Evolutionary conservation across 2,113 vertebrate species (phyloP), one percentile per base, ranked within the genome.

Genomic region (Ploceus nigricollis): DNA sequence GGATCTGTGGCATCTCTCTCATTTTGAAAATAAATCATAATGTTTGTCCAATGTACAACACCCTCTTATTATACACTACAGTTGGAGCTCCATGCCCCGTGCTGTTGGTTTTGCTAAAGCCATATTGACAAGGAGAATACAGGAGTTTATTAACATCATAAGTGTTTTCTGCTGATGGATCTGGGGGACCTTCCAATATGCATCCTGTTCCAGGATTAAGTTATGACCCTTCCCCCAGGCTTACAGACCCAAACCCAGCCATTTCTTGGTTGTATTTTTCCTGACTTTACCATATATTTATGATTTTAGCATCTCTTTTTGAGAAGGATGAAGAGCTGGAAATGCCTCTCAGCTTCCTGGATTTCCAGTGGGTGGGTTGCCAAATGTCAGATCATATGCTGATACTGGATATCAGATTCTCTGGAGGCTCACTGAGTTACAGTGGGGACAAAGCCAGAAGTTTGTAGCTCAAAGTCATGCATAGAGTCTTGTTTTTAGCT

Each of bases 1-100:
- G 51, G 69, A 96, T 94, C 69, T 71, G 53, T 88, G 68, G 79
- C 72, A 89, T 75, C 87, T 88, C 65, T 86, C 60, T 76, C 44
- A 30, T 95, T 92, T 87, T 68, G 70, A 73, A 93, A 75, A 97
- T 76, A 94, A 94, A 96, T 94, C 82, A 92, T 51, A 89, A 25
- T 69, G 57, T 94, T 95, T 95, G 25, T 70, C 42, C 64, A 45
- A 45, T 33, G 45, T 45, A 48, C 20, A 92, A 81, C 75, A 85
- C 54, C 45, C 24, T 33, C 14, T 87, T 81, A 56, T 68, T 76
- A 92, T 4, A 64, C 30, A 48, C 39, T 54, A 20, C 80, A 93
- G 82, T 82, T 71, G 63, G 76, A 94, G 56, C 53, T 56, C 83
- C 72, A 81, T 35, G 0, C 56, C 69, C 79, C 3, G 4, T 78